Base-by-base conservation (phyloP, 2,888 invertebrate species). In the Dolichopus griseipennis region DNA sequence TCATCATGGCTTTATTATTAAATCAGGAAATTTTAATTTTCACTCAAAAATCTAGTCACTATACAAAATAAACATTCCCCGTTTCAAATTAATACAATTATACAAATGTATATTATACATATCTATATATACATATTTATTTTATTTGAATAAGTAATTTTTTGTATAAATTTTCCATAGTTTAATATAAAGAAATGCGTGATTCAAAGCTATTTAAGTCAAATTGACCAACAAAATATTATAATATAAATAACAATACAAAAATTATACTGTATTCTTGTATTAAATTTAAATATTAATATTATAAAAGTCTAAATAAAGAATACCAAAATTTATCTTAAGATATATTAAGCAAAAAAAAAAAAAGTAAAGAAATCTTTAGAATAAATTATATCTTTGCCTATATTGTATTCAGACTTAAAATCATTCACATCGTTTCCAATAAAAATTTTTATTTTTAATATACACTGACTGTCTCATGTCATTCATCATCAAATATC, bases 401-500 rank as follows among this genome's bases (percentile, higher is more conserved):
- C 52, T 12, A 52, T 43, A 12, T 7, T 34, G 34, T 9, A 9
- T 37, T 37, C 37, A 37, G 5, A 5, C 27, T 37, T 34, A 10
- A 37, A 2, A 37, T 37, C 52, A 52, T 52, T 52, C n/a, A 52
- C 52, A 15, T n/a, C 18, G 2, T 52, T 2, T 52, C 9, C 18
- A 27, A 52, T 52, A 18, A 6, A 18, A 52, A 52, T 52, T 37
- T 37, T 34, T 7, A 7, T 34, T 9, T 37, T 7, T 37, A 37
- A 10, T 37, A 2, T 37, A 12, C 37, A 10, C 37, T 37, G 27
- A 27, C 37, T 37, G 37, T 37, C 37, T 37, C 37, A 52, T 52
- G 52, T 52, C 52, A 52, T 52, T 52, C 52, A 52, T 52, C 52
- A 52, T 52, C 15, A 52, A 52, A 52, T 52, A n/a, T 52, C 52